These are phyloP conservation scores for Macrotus californicus DNA, from an alignment of 2,113 vertebrate genomes.

Conservation along the genomic window DNA sequence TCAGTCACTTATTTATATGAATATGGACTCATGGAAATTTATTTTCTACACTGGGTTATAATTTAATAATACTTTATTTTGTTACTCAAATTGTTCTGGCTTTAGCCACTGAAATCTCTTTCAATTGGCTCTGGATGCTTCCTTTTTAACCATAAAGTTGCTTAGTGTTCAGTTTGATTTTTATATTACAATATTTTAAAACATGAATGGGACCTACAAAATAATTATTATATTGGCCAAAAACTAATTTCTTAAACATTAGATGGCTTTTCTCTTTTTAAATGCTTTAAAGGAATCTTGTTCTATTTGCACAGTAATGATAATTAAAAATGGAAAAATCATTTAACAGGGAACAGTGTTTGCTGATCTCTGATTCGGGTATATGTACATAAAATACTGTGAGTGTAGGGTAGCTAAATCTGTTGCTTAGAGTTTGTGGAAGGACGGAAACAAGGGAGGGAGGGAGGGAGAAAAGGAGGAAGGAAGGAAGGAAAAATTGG, in stretches of 20 bases:
- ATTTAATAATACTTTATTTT: not conserved
- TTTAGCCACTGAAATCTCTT: too few relatives aligned
- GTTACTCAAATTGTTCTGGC: too few relatives aligned
- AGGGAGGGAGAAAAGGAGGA: too few relatives aligned
- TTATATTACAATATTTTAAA: not conserved
- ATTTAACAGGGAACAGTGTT: not conserved
- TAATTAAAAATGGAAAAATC: not conserved
- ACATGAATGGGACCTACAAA: not conserved
- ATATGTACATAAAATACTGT: not conserved
- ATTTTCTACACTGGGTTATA: not conserved
- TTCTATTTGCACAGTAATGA: not conserved
- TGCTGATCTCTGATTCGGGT: not conserved
- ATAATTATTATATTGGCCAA: not conserved
- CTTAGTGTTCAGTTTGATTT: not conserved
- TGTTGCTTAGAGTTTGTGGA: not conserved
- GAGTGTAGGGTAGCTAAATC: not conserved
- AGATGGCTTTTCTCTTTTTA: not conserved
- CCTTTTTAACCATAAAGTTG: not conserved
- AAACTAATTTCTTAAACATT: not conserved
- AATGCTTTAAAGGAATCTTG: not conserved
- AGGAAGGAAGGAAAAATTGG: not conserved
- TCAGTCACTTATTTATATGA: not conserved
- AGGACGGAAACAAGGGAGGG: not conserved
- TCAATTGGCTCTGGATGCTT: not conserved
- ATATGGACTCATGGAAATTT: not conserved